Conservation (phyloP, 1,140 invertebrate species). For the Drosophila serrata region DNA sequence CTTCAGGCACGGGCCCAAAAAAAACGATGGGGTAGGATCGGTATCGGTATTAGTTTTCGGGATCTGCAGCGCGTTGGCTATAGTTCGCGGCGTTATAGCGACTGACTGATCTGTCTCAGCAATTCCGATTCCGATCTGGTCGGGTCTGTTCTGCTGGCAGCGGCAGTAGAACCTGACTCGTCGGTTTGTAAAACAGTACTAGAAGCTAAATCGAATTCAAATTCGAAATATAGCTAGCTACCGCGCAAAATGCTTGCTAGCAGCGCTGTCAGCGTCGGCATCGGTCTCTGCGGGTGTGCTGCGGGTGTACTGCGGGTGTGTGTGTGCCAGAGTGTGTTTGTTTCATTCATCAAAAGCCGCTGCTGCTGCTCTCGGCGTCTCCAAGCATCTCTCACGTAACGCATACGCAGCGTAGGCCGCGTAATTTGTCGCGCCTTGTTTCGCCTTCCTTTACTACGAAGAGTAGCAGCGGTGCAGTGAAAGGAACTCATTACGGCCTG, state of each 20-base stretch:
- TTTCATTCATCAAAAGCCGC: constrained; percentile 76
- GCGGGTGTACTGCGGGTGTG: constrained; percentile 10
- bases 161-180: constrained; percentile 67
- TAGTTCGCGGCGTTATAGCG: constrained; percentile 28
- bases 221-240: constrained; percentile 78
- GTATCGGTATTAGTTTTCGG: background rate
- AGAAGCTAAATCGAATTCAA: constrained; percentile 82
- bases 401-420: constrained; percentile 67
- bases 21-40: constrained; percentile 19
- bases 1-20: constrained; percentile 21
- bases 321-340: constrained; percentile 38
- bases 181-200: constrained; percentile 80
- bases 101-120: constrained; percentile 32
- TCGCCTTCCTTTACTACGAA: constrained; percentile 55
- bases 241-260: constrained; percentile 55
- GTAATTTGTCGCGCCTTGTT: constrained; percentile 73
- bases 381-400: constrained; percentile 68
- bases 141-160: constrained; percentile 37
- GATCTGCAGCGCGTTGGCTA: constrained; percentile 20
- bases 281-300: constrained; percentile 12
- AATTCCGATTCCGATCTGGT: constrained; percentile 40
- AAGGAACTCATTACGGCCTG: constrained; percentile 69
- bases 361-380: constrained; percentile 8
- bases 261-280: constrained; percentile 41
- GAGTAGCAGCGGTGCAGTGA: constrained; percentile 60